Evolutionary conservation across 2,797 vertebrate genomes (phyloP).

Genomic region (Pteronotus mesoamericanus): DNA sequence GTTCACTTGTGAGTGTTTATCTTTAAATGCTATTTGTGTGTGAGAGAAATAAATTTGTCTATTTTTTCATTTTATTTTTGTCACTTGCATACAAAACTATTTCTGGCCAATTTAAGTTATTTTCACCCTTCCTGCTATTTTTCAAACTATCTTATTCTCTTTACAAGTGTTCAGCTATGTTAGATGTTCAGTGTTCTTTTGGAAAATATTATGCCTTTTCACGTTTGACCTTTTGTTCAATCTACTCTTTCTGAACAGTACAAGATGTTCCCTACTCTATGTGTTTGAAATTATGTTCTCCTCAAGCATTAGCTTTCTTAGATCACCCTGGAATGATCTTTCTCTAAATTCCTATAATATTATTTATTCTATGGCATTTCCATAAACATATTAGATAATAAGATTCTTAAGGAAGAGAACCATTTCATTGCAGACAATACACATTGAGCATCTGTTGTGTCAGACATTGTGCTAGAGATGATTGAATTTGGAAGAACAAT

Average conservation of each 20-base stretch:
- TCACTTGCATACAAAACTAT: not conserved
- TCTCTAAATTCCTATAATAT: not conserved
- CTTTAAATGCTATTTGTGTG: not conserved
- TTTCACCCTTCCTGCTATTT: not conserved
- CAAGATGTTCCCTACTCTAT: not conserved
- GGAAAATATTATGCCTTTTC: not conserved
- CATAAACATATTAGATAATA: not conserved
- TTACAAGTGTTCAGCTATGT: not conserved
- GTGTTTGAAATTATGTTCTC: not conserved
- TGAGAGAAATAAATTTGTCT: not conserved
- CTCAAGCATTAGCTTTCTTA: not conserved
- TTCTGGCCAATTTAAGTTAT: not conserved
- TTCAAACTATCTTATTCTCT: not conserved
- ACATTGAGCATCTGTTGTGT: not conserved
- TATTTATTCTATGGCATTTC: not conserved
- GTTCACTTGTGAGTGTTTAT: not conserved
- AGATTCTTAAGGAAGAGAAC: not conserved
- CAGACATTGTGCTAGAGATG: not conserved
- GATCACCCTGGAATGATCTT: not conserved
- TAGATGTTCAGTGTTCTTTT: not conserved
- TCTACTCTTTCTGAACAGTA: not conserved
- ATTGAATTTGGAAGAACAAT: not conserved
- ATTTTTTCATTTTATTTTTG: not conserved
- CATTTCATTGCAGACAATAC: not conserved
- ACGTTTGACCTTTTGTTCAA: not conserved